These are phyloP conservation scores for Orbicella faveolata DNA, from an alignment of 64 coral and sea anemone genomes.

Conservation along the genomic window DNA sequence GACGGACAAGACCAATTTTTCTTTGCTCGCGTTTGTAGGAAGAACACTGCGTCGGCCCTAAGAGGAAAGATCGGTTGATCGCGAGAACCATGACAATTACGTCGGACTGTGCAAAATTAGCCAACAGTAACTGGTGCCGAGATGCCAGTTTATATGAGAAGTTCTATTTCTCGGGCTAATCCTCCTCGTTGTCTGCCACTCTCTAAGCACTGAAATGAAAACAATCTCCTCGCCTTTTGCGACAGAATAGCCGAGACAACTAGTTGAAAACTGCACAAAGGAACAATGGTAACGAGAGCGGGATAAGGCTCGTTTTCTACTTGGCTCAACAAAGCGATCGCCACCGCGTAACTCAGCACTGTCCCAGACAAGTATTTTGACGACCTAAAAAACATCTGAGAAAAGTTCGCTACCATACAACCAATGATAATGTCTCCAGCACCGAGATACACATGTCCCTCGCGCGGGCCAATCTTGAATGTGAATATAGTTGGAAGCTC, in stretches of 20 bases:
- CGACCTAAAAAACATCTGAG: conserved; percentile 55
- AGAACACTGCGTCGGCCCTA: no score
- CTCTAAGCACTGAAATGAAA: conserved; percentile 9
- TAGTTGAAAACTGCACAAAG: conserved; percentile 24
- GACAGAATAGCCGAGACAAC: conserved; percentile 32
- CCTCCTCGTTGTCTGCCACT: neutral
- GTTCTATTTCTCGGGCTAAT: neutral
- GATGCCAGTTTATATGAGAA: neutral
- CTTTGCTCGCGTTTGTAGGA: no score
- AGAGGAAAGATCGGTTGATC: no score
- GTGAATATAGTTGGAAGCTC: conserved; percentile 48
- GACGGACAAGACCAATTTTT: no score
- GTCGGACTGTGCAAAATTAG: no score
- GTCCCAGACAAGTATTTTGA: conserved; percentile 29
- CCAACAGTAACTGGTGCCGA: no score
- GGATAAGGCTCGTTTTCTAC: conserved; percentile 22
- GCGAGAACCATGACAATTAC: no score
- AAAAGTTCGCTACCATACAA: conserved; percentile 51
- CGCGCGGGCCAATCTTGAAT: conserved; percentile 23
- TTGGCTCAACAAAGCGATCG: conserved; percentile 32
- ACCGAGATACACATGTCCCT: conserved; percentile 44
- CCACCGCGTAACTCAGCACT: conserved; percentile 31
- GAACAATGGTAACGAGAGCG: conserved; percentile 41
- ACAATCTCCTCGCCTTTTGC: neutral
- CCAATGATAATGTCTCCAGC: conserved; percentile 58